phyloP scores from a whole-genome alignment of 2,888 invertebrate species.

The Synanthedon vespiformis region DNA sequence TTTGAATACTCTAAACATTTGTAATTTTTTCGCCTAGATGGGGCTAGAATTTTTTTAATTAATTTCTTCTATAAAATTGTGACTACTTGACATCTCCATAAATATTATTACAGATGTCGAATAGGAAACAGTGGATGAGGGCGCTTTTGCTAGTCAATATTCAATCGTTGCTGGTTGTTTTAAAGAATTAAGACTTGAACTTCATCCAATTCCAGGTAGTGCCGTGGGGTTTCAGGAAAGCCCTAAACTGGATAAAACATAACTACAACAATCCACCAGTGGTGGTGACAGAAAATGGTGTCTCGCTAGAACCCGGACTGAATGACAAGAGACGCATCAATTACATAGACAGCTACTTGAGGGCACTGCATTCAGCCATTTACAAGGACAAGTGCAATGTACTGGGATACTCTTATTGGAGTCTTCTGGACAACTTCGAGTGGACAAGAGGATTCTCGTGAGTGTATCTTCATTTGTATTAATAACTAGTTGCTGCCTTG shows the following conservation, averaged over 20 bases:
- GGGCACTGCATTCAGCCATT: constrained; percentile 54
- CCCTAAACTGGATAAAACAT: constrained; percentile 72
- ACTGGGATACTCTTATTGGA: constrained; percentile 80
- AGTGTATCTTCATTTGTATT: constrained; percentile 16
- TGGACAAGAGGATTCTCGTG: constrained; percentile 81
- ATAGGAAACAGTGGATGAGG: too few relatives aligned
- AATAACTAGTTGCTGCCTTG: too few relatives aligned
- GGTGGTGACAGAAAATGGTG: constrained; percentile 74
- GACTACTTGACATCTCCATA: too few relatives aligned
- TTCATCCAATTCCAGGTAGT: constrained; percentile 51
- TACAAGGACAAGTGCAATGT: constrained; percentile 69
- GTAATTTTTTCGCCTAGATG: too few relatives aligned
- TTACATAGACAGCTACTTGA: constrained; percentile 64
- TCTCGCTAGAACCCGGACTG: constrained; percentile 53
- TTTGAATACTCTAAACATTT: not conserved
- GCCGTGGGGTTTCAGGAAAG: constrained; percentile 75
- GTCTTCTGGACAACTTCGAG: constrained; percentile 85
- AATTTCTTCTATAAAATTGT: too few relatives aligned
- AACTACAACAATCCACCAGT: constrained; percentile 71
- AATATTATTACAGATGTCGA: too few relatives aligned
- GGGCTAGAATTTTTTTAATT: too few relatives aligned
- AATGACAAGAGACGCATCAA: constrained; percentile 60
- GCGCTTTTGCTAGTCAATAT: too few relatives aligned
- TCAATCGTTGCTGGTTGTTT: too few relatives aligned
- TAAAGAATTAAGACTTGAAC: too few relatives aligned